Conservation (phyloP, 2,797 vertebrate genomes). For the Alauda arvensis region DNA sequence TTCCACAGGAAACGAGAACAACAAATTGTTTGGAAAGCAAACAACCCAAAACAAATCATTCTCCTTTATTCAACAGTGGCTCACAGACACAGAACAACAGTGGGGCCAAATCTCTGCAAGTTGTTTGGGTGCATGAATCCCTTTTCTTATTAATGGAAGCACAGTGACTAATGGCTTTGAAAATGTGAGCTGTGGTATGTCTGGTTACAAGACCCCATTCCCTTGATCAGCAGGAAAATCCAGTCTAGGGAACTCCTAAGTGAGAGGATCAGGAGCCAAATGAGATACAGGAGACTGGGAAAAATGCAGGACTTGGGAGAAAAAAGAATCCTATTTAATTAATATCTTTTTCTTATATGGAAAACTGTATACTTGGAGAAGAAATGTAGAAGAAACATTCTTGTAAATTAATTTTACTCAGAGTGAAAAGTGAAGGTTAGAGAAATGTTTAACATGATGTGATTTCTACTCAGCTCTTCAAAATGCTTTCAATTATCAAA, state of each 20-base stretch:
- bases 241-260: background rate
- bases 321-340: background rate
- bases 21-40: background rate
- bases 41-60: background rate
- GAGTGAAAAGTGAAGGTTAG: background rate
- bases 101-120: background rate
- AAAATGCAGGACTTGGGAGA: background rate
- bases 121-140: background rate
- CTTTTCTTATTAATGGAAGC: background rate
- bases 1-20: background rate
- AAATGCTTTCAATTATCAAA: background rate
- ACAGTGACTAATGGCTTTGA: background rate
- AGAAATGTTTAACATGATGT: background rate
- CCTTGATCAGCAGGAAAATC: background rate
- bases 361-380: background rate
- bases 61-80: background rate
- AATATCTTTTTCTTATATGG: background rate
- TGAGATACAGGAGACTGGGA: background rate
- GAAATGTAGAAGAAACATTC: background rate
- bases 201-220: background rate
- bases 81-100: rapidly evolving
- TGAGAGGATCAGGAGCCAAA: background rate
- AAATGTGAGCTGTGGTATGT: rapidly evolving
- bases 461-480: background rate
- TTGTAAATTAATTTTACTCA: background rate